Evolutionary conservation across 2,888 invertebrate genomes (phyloP).

Genomic region (Pollenia labialis): DNA sequence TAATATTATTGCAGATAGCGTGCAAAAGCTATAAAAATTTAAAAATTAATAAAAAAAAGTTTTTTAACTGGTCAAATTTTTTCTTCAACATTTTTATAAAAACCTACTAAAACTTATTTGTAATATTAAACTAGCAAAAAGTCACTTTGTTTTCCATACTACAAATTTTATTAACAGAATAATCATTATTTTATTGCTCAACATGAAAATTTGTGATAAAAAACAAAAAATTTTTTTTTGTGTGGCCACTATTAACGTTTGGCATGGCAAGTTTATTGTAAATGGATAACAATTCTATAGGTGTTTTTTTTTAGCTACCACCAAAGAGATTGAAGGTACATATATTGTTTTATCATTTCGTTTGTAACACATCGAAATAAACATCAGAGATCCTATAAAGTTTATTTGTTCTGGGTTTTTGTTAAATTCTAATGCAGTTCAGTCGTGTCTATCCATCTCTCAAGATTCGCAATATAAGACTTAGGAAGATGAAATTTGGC

Average conservation of each 20-base stretch:
- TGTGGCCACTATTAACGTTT: slow-evolving; percentile 1
- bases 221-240: not conserved
- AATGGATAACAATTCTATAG: slow-evolving; percentile 43
- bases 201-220: slow-evolving; percentile 16
- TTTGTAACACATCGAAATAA: too few relatives aligned
- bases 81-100: not conserved
- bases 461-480: too few relatives aligned
- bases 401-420: too few relatives aligned
- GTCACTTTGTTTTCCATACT: not conserved
- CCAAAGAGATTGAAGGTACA: too few relatives aligned
- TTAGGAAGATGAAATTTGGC: too few relatives aligned
- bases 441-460: too few relatives aligned
- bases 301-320: not conserved
- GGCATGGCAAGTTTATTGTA: slow-evolving; percentile 35
- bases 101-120: not conserved
- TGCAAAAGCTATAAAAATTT: not conserved
- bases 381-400: too few relatives aligned
- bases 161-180: slow-evolving; percentile 9
- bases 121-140: not conserved
- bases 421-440: too few relatives aligned
- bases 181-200: slow-evolving; percentile 33
- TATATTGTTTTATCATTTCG: too few relatives aligned
- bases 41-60: not conserved
- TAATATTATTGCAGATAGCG: not conserved
- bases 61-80: not conserved